phyloP scores from a whole-genome alignment of 2,797 vertebrate species.

The Miichthys miiuy region DNA sequence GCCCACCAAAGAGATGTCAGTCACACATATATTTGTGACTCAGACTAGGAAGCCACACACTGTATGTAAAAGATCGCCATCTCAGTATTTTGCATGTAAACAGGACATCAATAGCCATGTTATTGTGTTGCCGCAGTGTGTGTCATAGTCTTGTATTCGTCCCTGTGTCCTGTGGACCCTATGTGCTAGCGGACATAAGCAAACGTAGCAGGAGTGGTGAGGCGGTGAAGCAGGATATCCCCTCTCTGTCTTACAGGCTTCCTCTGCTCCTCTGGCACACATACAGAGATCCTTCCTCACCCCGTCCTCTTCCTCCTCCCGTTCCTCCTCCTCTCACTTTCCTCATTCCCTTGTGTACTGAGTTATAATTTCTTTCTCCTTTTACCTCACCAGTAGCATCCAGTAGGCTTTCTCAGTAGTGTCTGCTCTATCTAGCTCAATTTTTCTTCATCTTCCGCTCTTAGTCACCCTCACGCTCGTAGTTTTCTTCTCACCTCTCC shows the following conservation, averaged over 20 bases:
- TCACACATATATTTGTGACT: slow-evolving; percentile 54
- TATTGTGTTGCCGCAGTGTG: slow-evolving; percentile 56
- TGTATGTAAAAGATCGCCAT: slow-evolving; percentile 4
- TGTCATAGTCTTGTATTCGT: slow-evolving; percentile 68
- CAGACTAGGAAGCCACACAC: slow-evolving; percentile 25
- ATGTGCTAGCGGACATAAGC: slow-evolving; percentile 60
- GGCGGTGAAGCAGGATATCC: slow-evolving; percentile 80
- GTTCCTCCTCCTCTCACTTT: slow-evolving; percentile 56
- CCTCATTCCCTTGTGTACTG: slow-evolving; percentile 32
- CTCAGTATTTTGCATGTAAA: slow-evolving; percentile 62
- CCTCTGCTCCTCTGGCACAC: slow-evolving; percentile 72
- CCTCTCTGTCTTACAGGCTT: slow-evolving; percentile 80
- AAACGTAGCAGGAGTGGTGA: slow-evolving; percentile 48
- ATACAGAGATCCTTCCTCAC: slow-evolving; percentile 71
- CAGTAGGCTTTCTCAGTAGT: not conserved
- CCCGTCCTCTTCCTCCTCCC: slow-evolving; percentile 35
- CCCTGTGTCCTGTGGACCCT: slow-evolving; percentile 67
- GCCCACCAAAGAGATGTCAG: slow-evolving; percentile 46
- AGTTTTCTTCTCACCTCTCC: slow-evolving; percentile 28
- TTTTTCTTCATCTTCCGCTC: slow-evolving; percentile 31
- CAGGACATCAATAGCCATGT: slow-evolving; percentile 64
- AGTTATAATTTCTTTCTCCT: not conserved
- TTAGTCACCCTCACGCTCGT: slow-evolving; percentile 25
- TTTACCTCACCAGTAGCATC: not conserved
- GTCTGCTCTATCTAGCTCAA: not conserved